phyloP scores from a whole-genome alignment of 2,888 invertebrate species.

The Trypoxylon attenuatum region DNA sequence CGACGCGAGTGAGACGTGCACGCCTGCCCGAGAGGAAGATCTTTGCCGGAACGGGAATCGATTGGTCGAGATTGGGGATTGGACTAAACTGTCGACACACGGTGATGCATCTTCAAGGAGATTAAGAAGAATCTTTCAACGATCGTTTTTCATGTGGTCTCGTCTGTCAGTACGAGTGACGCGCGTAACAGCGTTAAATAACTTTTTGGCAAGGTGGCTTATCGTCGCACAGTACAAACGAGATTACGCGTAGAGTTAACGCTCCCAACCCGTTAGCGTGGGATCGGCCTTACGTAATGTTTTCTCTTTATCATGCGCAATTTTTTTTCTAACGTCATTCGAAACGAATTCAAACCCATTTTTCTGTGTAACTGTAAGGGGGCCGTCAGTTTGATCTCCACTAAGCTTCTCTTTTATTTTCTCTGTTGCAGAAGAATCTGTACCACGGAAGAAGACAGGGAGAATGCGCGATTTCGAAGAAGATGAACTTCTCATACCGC shows the following conservation, averaged over 20 bases:
- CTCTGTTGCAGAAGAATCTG: slow-evolving; percentile 47
- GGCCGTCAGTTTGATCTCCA: background rate
- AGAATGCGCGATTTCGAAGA: slow-evolving; percentile 35
- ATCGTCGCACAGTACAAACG: slow-evolving; percentile 1
- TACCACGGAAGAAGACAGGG: slow-evolving; percentile 35
- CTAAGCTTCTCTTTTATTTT: slow-evolving; percentile 43
- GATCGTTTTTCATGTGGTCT: background rate
- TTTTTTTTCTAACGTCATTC: background rate
- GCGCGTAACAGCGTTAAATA: slow-evolving; percentile 1
- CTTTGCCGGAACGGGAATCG: too few species aligned
- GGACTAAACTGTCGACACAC: too few species aligned
- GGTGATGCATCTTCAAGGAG: too few species aligned
- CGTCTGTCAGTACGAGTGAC: background rate
- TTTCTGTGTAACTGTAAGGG: background rate
- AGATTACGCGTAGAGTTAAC: slow-evolving; percentile 2
- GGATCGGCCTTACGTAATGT: background rate
- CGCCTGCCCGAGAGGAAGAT: too few species aligned
- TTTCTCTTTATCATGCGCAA: slow-evolving; percentile 5
- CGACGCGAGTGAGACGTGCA: too few species aligned
- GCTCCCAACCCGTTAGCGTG: background rate
- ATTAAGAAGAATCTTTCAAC: too few species aligned
- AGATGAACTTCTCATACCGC: slow-evolving; percentile 40
- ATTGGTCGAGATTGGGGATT: too few species aligned
- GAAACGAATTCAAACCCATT: slow-evolving; percentile 3
- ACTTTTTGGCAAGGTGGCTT: slow-evolving; percentile 5